Base-by-base conservation (phyloP, 2,113 vertebrate genomes). In the Scolopax mira region DNA sequence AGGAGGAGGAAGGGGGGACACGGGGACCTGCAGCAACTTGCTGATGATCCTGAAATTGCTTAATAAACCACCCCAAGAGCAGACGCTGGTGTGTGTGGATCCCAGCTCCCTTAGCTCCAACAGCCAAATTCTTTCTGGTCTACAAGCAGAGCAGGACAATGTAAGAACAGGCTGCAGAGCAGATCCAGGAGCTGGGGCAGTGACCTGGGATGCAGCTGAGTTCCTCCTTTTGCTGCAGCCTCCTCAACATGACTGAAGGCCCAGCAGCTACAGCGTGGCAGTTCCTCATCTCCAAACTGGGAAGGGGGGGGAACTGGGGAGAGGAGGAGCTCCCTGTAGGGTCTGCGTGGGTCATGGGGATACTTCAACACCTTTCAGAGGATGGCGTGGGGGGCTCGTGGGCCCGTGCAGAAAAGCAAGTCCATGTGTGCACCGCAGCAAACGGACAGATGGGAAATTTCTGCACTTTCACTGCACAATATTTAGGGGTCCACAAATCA, bases 281-380 rank as follows among this genome's bases (percentile, higher is more conserved):
- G 96, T 96, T 96, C 95, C 96, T 92, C 91, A 94, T 94, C 73
- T 44, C 89, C 89, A 39, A 22, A 49, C 48, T 48, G 78, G 37
- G 18, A 13, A 8, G 48, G 31, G 33, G 3, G 54, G 39, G 37
- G 21, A 52, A 35, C 21, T 11, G 33, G 60, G 69, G 33, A 22
- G 10, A 86, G 73, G 11, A 89, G 69, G 62, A 77, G 78, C 71
- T 65, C 78, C 67, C 25, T 0, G 23, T 19, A 41, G 39, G 6
- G 41, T 31, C 11, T 31, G 1, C 0, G 0, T 19, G 69, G 49
- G 8, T 25, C 13, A 9, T 6, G n/a, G 64, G 35, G 79, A 66
- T 3, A 11, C 48, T 46, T 37, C 58, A 22, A 71, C 58, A 25
- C 52, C 42, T 51, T 55, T 35, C 81, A 2, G 54, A 75, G 79